phyloP scores from a whole-genome alignment of 2,113 vertebrate genomes.

The Gallinago undulata region DNA sequence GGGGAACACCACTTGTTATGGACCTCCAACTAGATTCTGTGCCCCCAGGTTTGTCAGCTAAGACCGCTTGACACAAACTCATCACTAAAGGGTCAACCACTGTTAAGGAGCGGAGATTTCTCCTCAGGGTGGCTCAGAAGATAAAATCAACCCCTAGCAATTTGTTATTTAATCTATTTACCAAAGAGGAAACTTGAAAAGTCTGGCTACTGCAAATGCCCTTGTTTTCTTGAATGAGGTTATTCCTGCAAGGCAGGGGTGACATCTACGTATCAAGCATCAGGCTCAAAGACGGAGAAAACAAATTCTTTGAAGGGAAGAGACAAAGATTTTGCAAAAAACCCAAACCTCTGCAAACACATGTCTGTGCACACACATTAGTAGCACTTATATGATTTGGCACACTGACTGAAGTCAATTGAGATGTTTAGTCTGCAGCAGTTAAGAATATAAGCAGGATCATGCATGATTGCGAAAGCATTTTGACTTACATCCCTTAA shows the following conservation, averaged over 20 bases:
- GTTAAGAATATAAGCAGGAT: background rate
- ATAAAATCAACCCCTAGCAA: background rate
- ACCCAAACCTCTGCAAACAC: background rate
- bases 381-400: background rate
- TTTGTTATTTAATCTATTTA: background rate
- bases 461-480: background rate
- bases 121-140: background rate
- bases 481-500: background rate
- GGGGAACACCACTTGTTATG: too few species aligned
- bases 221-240: rapidly evolving
- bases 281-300: background rate
- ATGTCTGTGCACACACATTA: background rate
- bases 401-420: background rate
- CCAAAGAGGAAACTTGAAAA: background rate
- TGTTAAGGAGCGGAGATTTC: background rate
- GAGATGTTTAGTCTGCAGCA: conserved; percentile 41
- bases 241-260: background rate
- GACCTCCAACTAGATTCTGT: too few species aligned
- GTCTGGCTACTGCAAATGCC: background rate
- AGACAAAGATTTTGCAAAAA: background rate
- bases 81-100: background rate
- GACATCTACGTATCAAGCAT: rapidly evolving
- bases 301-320: background rate
- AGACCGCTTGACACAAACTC: background rate
- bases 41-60: background rate